Evolutionary conservation across 2,113 vertebrate species (phyloP), one percentile per base, ranked within the genome.

Genomic region (Lasiurus cinereus): DNA sequence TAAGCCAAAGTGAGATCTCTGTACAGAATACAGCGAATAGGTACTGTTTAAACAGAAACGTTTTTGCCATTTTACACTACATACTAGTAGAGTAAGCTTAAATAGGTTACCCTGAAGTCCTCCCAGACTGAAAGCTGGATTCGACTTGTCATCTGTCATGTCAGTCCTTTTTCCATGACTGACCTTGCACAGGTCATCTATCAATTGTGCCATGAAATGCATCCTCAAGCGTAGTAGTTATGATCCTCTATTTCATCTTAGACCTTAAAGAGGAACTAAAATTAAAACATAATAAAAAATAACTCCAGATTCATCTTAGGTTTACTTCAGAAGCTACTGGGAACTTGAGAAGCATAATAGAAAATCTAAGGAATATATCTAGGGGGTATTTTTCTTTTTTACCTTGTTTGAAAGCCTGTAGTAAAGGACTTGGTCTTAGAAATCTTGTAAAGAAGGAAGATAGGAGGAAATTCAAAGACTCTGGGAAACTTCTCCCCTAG

Each of bases 341-440:
- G 93, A 98, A 96, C 93, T 87, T 96, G 91, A 97, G 97, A 97
- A 96, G 85, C 97, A 93, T 98, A 98, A 98, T 96, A 97, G 96
- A 96, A 98, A 98, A 98, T 97, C 62, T 97, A 97, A 98, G 95
- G 97, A 97, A 97, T 97, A 96, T 98, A 97, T 98, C 98, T 98
- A 96, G 98, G 95, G 97, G 98, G 91, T 98, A 98, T 98, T 98
- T 98, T 98, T 97, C 97, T 98, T 98, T 98, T 97, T 98, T 97
- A 89, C 96, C 95, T 97, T 98, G 93, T 98, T 98, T 98, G 95
- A 98, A 97, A 98, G 98, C 95, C 97, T 97, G 96, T 43, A 96
- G 96, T 97, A 98, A 97, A 91, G 95, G 92, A 95, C 77, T 97
- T 98, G 95, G 94, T 97, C 96, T 98, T 98, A 98, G 98, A 98